These are phyloP conservation scores for Apeltes quadracus DNA, from an alignment of 2,113 vertebrate species.

Conservation along the genomic window DNA sequence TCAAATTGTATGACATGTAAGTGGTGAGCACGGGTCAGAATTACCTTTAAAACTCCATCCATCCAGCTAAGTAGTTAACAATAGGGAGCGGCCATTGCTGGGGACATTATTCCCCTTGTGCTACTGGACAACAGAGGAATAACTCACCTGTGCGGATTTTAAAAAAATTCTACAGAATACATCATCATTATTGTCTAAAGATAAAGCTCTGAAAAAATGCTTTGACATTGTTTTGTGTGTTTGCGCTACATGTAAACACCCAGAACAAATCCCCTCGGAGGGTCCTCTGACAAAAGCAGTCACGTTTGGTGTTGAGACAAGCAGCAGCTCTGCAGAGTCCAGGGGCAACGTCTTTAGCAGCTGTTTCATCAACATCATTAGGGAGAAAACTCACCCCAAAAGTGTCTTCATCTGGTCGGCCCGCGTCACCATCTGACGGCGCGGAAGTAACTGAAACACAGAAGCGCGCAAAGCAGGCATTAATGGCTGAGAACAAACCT, in stretches of 20 bases:
- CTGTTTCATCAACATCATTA: conserved; percentile 52
- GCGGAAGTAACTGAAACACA: conserved; percentile 54
- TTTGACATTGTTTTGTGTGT: conserved; percentile 11
- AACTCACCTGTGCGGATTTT: not conserved
- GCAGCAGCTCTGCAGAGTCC: conserved; percentile 14
- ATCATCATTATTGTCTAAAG: conserved; percentile 42
- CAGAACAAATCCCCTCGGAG: conserved; percentile 19
- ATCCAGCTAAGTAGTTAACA: not conserved
- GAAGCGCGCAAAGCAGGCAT: conserved; percentile 31
- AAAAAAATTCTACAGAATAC: not conserved
- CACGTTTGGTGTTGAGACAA: conserved; percentile 7
- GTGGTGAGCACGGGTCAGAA: not conserved
- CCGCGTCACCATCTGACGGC: conserved; percentile 82
- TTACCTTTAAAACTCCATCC: not conserved
- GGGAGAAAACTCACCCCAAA: conserved; percentile 89
- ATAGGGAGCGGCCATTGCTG: conserved; percentile 6
- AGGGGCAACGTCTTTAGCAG: conserved; percentile 34
- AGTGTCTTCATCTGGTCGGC: conserved; percentile 92
- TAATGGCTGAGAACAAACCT: conserved; percentile 14
- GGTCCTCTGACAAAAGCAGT: conserved; percentile 27
- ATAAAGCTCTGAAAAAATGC: conserved; percentile 12
- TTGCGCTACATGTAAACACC: conserved; percentile 8
- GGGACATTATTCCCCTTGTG: conserved; percentile 25
- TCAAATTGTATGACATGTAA: not conserved
- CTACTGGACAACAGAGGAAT: conserved; percentile 9